Percentiles rank a stretch among this genome's conserved stretches.
These are phyloP conservation scores for Coranthus polyacanthus DNA, from an alignment of 2,797 vertebrate genomes.

Conservation along the genomic window DNA sequence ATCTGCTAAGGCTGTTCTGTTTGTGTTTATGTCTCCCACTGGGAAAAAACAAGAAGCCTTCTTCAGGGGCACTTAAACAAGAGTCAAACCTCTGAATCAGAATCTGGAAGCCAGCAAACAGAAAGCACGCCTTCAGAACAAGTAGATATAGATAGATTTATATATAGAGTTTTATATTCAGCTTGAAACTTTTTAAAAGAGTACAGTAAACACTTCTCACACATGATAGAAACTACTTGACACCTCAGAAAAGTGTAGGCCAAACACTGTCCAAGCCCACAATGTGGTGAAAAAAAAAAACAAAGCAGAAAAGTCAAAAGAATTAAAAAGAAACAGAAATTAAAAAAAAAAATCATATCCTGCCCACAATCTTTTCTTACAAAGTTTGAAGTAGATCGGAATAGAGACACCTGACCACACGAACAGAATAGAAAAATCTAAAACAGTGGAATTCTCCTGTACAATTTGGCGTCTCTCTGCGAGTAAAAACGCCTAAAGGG, in stretches of 20 bases:
- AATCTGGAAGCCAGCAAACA: slow-evolving; percentile 65
- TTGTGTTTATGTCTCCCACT: slow-evolving; percentile 27
- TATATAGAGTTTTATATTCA: slow-evolving; percentile 94
- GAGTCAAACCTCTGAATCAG: slow-evolving; percentile 54
- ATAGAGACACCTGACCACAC: slow-evolving; percentile 92
- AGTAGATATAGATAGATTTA: slow-evolving; percentile 88
- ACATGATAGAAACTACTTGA: slow-evolving; percentile 98
- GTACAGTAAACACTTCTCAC: slow-evolving; percentile 99
- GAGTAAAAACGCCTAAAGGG: slow-evolving; percentile 96
- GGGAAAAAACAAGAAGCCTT: slow-evolving; percentile 41
- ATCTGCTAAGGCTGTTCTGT: slow-evolving; percentile 76
- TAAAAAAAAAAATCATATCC: slow-evolving; percentile 79
- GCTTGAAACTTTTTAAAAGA: slow-evolving; percentile 96
- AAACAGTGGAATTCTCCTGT: slow-evolving; percentile 95
- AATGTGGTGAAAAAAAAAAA: slow-evolving; percentile 63
- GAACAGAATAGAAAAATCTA: slow-evolving; percentile 98
- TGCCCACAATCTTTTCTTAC: slow-evolving; percentile 92
- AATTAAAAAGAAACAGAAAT: slow-evolving; percentile 32
- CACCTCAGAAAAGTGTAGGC: slow-evolving; percentile 89
- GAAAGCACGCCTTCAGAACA: slow-evolving; percentile 92
- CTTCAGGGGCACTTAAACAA: slow-evolving; percentile 52
- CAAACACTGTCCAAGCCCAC: slow-evolving; percentile 85
- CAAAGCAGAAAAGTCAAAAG: too few species aligned
- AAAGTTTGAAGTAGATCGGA: slow-evolving; percentile 91
- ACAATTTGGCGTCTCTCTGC: slow-evolving; percentile 94